These are phyloP conservation scores for Lucinisca nassula DNA, from an alignment of 2,888 invertebrate species.

Conservation along the genomic window DNA sequence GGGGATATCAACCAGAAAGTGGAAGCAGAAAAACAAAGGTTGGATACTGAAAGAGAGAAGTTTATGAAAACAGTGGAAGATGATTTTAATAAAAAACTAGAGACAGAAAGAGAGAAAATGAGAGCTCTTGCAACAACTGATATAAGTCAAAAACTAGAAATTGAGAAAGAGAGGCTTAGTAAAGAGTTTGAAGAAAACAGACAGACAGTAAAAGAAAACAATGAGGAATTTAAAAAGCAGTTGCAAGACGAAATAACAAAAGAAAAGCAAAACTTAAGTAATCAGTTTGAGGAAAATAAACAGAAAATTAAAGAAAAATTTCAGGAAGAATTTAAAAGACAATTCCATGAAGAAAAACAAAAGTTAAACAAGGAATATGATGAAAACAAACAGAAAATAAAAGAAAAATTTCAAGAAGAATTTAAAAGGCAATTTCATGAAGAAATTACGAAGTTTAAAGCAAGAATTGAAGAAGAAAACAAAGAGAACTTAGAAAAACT, in stretches of 20 bases:
- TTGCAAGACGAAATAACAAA: constrained; percentile 44
- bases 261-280: constrained; percentile 30
- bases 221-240: neutral
- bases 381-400: constrained; percentile 3
- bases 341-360: constrained; percentile 11
- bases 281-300: constrained; percentile 41
- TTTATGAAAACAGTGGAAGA: constrained; percentile 49
- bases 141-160: neutral
- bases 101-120: constrained; percentile 47
- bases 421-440: constrained; percentile 25
- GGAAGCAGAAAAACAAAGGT: constrained; percentile 5
- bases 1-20: constrained; percentile 24
- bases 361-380: constrained; percentile 48
- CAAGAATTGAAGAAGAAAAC: constrained; percentile 46
- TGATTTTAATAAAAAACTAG: constrained; percentile 44
- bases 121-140: neutral
- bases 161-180: neutral
- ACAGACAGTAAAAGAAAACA: neutral
- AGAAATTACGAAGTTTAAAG: constrained; percentile 23
- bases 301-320: constrained; percentile 14
- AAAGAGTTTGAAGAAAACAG: neutral
- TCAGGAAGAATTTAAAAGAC: constrained; percentile 24
- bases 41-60: constrained; percentile 52
- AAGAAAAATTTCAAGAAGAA: constrained; percentile 22
- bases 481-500: constrained; percentile 55